Evolutionary conservation across 2,888 invertebrate species (phyloP).

Genomic region (Zygaena filipendulae): DNA sequence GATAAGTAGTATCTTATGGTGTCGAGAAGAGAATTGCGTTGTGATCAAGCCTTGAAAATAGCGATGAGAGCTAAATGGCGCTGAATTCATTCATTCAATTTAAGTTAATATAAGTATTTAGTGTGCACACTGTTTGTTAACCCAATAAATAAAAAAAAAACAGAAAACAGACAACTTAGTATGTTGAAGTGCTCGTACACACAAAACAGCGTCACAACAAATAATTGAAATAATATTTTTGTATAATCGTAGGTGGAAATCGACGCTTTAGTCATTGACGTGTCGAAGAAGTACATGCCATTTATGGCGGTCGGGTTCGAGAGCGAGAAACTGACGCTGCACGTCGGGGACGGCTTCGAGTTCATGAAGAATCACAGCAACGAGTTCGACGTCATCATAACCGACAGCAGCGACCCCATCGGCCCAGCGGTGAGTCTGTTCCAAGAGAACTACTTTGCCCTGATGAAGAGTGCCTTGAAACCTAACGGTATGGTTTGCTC

Average conservation of each 20-base stretch:
- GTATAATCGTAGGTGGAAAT: slow-evolving; percentile 85
- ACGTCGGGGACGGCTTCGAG: slow-evolving; percentile 94
- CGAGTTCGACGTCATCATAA: slow-evolving; percentile 97
- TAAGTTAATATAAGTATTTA: too few relatives aligned
- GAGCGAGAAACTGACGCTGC: slow-evolving; percentile 83
- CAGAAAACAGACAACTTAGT: too few relatives aligned
- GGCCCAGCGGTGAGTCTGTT: slow-evolving; percentile 81
- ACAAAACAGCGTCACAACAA: too few relatives aligned
- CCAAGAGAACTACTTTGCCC: slow-evolving; percentile 83
- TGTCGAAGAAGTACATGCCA: slow-evolving; percentile 89
- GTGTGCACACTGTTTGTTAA: too few relatives aligned
- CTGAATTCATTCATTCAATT: too few relatives aligned
- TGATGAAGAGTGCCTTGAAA: slow-evolving; percentile 86
- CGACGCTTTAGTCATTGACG: slow-evolving; percentile 89
- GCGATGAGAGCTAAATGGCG: too few relatives aligned
- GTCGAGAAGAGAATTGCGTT: too few relatives aligned
- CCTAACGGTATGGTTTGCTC: slow-evolving; percentile 94
- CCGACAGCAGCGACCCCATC: slow-evolving; percentile 97
- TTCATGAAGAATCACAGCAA: slow-evolving; percentile 88
- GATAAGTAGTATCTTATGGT: too few relatives aligned
- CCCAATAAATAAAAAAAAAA: too few relatives aligned
- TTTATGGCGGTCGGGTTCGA: slow-evolving; percentile 90
- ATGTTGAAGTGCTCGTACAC: too few relatives aligned
- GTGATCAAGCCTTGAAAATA: too few relatives aligned
- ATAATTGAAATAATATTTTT: slow-evolving; percentile 1